Percentiles rank a stretch among this genome's conserved stretches.
Conservation (phyloP, 2,797 vertebrate genomes). For the Bradypodion ventrale region DNA sequence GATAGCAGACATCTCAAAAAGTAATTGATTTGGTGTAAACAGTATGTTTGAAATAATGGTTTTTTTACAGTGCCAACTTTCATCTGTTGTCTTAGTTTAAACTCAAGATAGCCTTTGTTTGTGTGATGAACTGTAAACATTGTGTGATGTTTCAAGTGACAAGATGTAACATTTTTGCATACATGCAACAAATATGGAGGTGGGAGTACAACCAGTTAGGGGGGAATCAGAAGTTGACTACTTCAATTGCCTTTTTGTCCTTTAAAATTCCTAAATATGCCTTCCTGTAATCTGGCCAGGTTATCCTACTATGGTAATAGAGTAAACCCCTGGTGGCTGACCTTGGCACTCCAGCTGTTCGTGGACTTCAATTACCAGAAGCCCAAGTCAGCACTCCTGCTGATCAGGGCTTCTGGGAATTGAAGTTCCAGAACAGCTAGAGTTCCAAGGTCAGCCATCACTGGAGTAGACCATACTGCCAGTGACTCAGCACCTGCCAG, state of each 20-base stretch:
- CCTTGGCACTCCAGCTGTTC: too few species aligned
- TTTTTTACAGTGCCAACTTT: not conserved
- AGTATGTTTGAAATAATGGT: not conserved
- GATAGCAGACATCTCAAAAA: not conserved
- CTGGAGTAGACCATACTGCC: too few species aligned
- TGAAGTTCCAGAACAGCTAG: too few species aligned
- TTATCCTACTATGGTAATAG: too few species aligned
- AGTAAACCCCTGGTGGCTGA: too few species aligned
- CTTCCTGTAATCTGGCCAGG: too few species aligned
- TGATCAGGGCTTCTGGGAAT: too few species aligned
- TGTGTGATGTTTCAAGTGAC: not conserved
- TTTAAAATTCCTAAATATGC: not conserved
- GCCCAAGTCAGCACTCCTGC: too few species aligned
- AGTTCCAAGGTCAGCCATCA: too few species aligned
- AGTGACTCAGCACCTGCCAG: too few species aligned
- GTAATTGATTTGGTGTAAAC: not conserved
- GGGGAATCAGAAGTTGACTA: not conserved
- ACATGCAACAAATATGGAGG: not conserved
- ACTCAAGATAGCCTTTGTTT: not conserved
- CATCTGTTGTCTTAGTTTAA: not conserved
- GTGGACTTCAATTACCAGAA: too few species aligned
- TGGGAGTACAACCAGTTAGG: too few species aligned
- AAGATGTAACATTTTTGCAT: not conserved
- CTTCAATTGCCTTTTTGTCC: not conserved
- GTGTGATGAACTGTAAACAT: not conserved